Evolutionary conservation across 2,113 vertebrate species (phyloP).

Genomic region (Festucalex cinctus): DNA sequence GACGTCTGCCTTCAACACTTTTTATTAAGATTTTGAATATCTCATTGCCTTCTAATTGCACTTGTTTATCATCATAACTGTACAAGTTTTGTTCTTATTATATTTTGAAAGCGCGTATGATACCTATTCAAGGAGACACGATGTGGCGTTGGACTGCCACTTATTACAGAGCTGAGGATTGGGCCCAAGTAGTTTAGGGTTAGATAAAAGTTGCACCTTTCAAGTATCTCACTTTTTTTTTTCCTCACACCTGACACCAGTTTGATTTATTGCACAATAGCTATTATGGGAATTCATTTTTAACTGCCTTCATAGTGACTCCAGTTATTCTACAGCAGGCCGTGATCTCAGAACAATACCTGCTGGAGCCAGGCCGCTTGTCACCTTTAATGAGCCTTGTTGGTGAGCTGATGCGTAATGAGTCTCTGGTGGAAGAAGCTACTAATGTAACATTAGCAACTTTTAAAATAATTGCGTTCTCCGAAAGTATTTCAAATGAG

Average conservation of each 20-base stretch:
- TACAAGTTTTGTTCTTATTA: background rate
- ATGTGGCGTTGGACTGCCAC: conserved; percentile 21
- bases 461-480: background rate
- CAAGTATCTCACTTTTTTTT: too few relatives aligned
- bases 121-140: conserved; percentile 37
- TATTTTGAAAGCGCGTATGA: conserved; percentile 28
- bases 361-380: conserved; percentile 17
- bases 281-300: conserved; percentile 20
- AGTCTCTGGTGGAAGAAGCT: conserved; percentile 54
- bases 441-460: conserved; percentile 41
- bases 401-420: conserved; percentile 36
- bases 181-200: conserved; percentile 20
- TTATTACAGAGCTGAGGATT: conserved; percentile 31
- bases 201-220: too few relatives aligned
- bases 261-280: background rate
- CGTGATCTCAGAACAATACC: conserved; percentile 10
- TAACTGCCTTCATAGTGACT: conserved; percentile 3
- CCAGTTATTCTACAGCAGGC: conserved; percentile 25
- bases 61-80: background rate
- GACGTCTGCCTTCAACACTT: background rate
- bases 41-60: background rate
- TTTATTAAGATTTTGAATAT: background rate
- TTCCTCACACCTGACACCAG: too few relatives aligned
- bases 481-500: background rate
- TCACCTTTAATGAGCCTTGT: conserved; percentile 17